Evolutionary conservation across 2,888 invertebrate genomes (phyloP), one percentile per base, ranked within the genome.

Genomic region (Apodemia zela): DNA sequence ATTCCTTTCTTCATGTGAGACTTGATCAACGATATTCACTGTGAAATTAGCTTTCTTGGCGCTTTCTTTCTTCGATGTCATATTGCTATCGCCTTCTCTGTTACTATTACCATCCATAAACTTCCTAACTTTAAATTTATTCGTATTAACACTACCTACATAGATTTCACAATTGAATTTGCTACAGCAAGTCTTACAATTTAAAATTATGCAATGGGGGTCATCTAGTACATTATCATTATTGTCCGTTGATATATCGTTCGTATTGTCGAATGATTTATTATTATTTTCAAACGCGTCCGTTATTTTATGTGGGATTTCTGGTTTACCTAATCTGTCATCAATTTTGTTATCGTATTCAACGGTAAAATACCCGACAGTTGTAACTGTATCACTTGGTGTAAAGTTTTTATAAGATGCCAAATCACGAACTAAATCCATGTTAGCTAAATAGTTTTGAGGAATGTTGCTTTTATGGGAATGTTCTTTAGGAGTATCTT

Each of bases 341-440:
- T 71, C 66, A 49, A 69, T 59, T 42, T 73, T 68, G 38, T 72
- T 67, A n/a, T 84, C 78, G 21, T 82, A 84, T 71, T 84, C 80
- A 2, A 89, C 76, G 0, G 85, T 85, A 18, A 87, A 89, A 72
- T 86, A 87, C 68, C 89, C 86, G 0, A 89, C 79, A 0, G 80
- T 84, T 54, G 72, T 80, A 59, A 85, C 75, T 25, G 76, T 69
- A 65, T 84, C 79, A 58, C 70, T 75, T 0, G 72, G 66, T 7
- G 63, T 65, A 60, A 77, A 64, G n/a, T 74, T 71, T 49, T 82
- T 68, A 64, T 84, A 80, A 0, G 85, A 84, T 0, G 89, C 85
- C 61, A 90, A 74, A 67, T 90, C 89, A 33, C 76, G 78, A 67
- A 90, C 83, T 64, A 90, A 66, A 63, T 81, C 74, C 65, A 78